A percentile compares a stretch with the other conserved stretches of the same genome.
Conservation (phyloP, 2,113 vertebrate species). For the Lamprotornis superbus region DNA sequence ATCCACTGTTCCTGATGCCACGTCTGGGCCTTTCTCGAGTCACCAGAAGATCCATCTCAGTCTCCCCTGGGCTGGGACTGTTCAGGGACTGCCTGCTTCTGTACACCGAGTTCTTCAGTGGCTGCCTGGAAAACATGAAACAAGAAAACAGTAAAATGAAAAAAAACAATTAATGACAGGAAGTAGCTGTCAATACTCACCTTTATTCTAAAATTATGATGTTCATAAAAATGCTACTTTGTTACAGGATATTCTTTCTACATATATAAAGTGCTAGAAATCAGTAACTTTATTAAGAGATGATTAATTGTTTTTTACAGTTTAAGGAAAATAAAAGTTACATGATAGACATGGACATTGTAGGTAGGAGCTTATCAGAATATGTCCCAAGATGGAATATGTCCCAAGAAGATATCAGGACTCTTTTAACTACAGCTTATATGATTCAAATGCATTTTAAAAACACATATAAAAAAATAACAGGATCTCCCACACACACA, state of each 20-base stretch:
- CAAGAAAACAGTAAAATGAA: not conserved
- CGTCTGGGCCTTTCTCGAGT: constrained; percentile 92
- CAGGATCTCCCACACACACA: not conserved
- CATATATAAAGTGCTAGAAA: not conserved
- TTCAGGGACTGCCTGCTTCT: constrained; percentile 96
- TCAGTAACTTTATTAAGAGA: not conserved
- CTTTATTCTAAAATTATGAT: not conserved
- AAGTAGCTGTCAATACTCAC: not conserved
- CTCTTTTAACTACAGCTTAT: not conserved
- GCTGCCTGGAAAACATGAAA: constrained; percentile 80
- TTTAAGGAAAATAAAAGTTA: not conserved
- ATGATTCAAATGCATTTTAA: not conserved
- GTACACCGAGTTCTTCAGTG: constrained; percentile 86
- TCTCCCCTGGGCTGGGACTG: constrained; percentile 95
- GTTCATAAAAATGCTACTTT: not conserved
- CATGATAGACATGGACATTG: rapidly evolving
- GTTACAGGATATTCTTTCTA: not conserved
- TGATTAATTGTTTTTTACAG: not conserved
- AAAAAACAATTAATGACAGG: not conserved
- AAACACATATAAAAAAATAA: not conserved
- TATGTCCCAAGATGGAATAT: not conserved
- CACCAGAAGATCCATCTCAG: constrained; percentile 98
- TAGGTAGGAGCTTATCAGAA: not conserved
- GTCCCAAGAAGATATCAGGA: not conserved
- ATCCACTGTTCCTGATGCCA: constrained; percentile 95